Conservation (phyloP, 2,888 invertebrate genomes). For the Muschampia plurimacula region DNA sequence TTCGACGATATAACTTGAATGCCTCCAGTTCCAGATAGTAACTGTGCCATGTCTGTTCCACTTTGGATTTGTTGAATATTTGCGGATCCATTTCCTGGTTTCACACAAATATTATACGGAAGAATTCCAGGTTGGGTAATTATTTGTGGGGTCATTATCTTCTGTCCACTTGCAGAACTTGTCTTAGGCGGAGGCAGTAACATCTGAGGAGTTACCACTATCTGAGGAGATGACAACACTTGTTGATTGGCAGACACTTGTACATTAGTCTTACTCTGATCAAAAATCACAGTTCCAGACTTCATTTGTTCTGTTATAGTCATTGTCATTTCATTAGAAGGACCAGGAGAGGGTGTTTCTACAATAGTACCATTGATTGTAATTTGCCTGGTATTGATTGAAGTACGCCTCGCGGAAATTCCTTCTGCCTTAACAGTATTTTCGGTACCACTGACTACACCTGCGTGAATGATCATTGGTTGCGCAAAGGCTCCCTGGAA, state of each 20-base stretch:
- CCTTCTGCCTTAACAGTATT: constrained; percentile 80
- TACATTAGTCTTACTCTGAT: constrained; percentile 78
- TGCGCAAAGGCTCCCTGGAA: constrained; percentile 82
- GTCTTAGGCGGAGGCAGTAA: constrained; percentile 78
- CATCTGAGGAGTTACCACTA: constrained; percentile 83
- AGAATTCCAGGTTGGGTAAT: constrained; percentile 77
- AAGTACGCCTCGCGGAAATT: constrained; percentile 78
- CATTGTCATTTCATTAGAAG: constrained; percentile 81
- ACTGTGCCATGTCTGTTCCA: constrained; percentile 73
- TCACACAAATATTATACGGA: constrained; percentile 82
- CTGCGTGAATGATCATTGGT: constrained; percentile 80
- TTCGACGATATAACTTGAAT: constrained; percentile 84
- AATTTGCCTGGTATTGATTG: constrained; percentile 82
- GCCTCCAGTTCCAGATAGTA: constrained; percentile 76
- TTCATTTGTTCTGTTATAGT: constrained; percentile 82
- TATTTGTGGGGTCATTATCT: constrained; percentile 70
- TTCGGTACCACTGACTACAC: constrained; percentile 76
- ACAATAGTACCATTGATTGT: constrained; percentile 84
- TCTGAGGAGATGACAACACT: constrained; percentile 79
- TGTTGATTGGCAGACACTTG: constrained; percentile 80
- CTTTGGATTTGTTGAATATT: constrained; percentile 80
- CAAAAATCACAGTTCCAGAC: constrained; percentile 78
- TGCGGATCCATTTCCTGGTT: constrained; percentile 70
- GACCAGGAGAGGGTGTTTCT: constrained; percentile 83
- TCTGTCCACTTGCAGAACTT: constrained; percentile 69